Evolutionary conservation across 2,113 vertebrate species (phyloP), one percentile per base, ranked within the genome.

Genomic region (Pelecanoides urinatrix): DNA sequence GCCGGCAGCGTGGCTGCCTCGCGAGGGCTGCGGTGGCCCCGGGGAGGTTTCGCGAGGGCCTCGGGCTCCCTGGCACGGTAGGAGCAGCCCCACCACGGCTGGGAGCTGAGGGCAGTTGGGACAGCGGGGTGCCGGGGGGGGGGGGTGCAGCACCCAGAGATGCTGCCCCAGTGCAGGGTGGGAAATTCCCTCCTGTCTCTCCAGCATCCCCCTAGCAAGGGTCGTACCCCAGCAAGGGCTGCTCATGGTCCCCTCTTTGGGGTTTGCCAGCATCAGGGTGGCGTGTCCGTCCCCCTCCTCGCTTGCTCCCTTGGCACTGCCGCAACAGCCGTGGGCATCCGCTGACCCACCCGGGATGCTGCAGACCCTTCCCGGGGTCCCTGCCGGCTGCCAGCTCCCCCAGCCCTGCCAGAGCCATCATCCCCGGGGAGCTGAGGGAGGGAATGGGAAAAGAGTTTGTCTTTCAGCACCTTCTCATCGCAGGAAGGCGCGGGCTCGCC

Each of bases 391-490:
- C 91, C 90, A 29, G 61, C 66, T 19, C 36, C 40, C 8, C 27
- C 34, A 75, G 26, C 63, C 82, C 62, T 16, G 27, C 73, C 3
- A 25, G 49, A 68, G 16, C 68, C 68, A 1, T 55, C 82, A 59
- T 65, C 63, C 32, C 66, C 1, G 3, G 26, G 82, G 58, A 55
- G 22, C 7, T 5, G 62, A 42, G 71, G 77, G 77, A 95, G 83
- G 87, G 70, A 88, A 14, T 2, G 74, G 84, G 66, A 66, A 74
- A 49, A 32, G 42, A 59, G 40, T 68, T 74, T 1, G 25, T 90
- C 94, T 95, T 84, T 96, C 95, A 92, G 92, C 94, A 59, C 95
- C 86, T 95, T 92, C 86, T 96, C 94, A 96, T 92, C 21, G 30
- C 67, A 26, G 88, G 85, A 52, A 92, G 95, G 77, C 40, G 12